These are phyloP conservation scores for Procambarus clarkii DNA, from an alignment of 1,140 invertebrate species.

Conservation along the genomic window DNA sequence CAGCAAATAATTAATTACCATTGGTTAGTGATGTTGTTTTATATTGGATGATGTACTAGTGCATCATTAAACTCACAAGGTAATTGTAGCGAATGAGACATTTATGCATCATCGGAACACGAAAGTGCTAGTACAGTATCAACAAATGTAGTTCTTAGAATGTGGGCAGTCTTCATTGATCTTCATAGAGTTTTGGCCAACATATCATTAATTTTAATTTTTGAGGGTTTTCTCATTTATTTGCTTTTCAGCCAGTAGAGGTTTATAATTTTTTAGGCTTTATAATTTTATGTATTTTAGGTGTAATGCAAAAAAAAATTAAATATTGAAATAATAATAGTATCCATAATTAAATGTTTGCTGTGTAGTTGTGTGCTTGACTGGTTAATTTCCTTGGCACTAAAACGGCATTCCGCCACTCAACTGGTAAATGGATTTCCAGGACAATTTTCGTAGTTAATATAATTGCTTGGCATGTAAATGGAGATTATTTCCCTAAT, in stretches of 20 bases:
- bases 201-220: slow-evolving; percentile 64
- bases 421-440: not conserved
- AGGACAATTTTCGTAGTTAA: not conserved
- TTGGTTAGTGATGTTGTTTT: too few relatives aligned
- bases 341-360: slow-evolving; percentile 44
- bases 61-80: too few relatives aligned
- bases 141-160: not conserved
- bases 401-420: not conserved
- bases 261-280: slow-evolving; percentile 34
- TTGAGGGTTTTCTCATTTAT: slow-evolving; percentile 26
- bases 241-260: slow-evolving; percentile 22
- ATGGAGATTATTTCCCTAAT: too few relatives aligned
- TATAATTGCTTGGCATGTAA: not conserved
- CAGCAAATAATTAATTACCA: too few relatives aligned
- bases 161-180: not conserved
- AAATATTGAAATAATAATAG: slow-evolving; percentile 32
- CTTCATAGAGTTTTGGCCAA: slow-evolving; percentile 53
- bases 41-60: too few relatives aligned
- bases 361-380: slow-evolving; percentile 41
- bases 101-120: too few relatives aligned
- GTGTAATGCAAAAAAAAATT: not conserved
- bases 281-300: slow-evolving; percentile 42
- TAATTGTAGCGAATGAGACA: too few relatives aligned
- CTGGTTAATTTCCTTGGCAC: slow-evolving; percentile 5
- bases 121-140: not conserved